Conservation (phyloP, 2,797 vertebrate species). For the Artibeus jamaicensis region DNA sequence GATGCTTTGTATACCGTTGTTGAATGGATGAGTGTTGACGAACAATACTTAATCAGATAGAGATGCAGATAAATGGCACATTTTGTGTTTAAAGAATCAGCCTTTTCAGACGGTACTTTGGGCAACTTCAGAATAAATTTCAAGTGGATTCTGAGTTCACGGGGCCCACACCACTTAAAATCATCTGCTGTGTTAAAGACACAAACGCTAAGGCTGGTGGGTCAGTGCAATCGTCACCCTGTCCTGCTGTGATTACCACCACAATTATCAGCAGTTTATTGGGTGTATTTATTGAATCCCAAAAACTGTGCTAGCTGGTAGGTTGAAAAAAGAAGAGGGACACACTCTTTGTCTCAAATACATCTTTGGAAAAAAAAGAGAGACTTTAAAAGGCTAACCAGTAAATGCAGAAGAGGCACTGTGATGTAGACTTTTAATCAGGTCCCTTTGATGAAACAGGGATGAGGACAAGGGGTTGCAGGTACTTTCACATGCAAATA, state of each 20-base stretch:
- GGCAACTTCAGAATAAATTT: background rate
- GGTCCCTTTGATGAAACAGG: constrained; percentile 27
- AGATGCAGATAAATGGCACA: background rate
- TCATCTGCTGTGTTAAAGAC: background rate
- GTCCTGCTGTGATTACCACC: background rate
- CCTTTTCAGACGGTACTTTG: background rate
- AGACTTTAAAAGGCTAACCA: constrained; percentile 4
- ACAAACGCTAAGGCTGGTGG: background rate
- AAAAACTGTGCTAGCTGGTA: background rate
- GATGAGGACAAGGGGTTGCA: constrained; percentile 42
- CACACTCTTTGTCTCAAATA: background rate
- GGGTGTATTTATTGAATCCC: constrained; percentile 26
- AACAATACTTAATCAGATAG: background rate
- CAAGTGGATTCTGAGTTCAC: background rate
- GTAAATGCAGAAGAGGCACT: background rate
- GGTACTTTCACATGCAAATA: constrained; percentile 61
- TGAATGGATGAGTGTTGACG: background rate
- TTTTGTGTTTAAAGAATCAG: background rate
- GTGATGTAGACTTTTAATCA: constrained; percentile 35
- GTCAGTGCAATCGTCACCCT: background rate
- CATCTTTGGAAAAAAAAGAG: background rate
- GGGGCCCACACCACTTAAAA: background rate
- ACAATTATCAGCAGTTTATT: background rate
- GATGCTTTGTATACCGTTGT: background rate
- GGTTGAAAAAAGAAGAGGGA: background rate